Evolutionary conservation across 1,140 invertebrate species (phyloP).

Genomic region (Drosophila paulistorum): DNA sequence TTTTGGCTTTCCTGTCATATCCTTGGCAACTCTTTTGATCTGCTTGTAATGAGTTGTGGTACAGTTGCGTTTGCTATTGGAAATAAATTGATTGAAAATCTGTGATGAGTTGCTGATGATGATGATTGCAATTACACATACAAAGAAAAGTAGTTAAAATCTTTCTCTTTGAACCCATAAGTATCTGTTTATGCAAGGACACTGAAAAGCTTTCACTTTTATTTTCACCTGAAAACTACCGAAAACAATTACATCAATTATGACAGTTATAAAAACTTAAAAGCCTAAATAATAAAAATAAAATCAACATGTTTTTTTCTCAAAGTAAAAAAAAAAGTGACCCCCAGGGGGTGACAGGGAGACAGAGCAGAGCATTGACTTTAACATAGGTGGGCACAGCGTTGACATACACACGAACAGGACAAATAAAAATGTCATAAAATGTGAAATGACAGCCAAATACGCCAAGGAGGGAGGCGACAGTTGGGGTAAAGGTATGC

Average conservation of each 20-base stretch:
- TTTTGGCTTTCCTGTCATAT: constrained; percentile 23
- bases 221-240: constrained; percentile 54
- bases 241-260: constrained; percentile 76
- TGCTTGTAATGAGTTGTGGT: constrained; percentile 11
- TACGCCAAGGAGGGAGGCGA: constrained; percentile 22
- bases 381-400: constrained; percentile 42
- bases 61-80: constrained; percentile 31
- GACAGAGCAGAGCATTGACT: neutral
- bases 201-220: constrained; percentile 73
- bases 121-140: neutral
- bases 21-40: constrained; percentile 67
- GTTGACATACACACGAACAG: constrained; percentile 46
- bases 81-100: constrained; percentile 18
- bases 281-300: constrained; percentile 47
- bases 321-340: neutral
- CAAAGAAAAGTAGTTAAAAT: neutral
- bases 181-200: constrained; percentile 34
- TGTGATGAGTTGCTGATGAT: neutral
- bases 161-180: constrained; percentile 9
- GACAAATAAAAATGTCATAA: constrained; percentile 78
- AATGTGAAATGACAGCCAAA: constrained; percentile 69
- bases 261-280: constrained; percentile 68
- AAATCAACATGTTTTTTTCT: constrained; percentile 56
- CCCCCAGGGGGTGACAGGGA: neutral
- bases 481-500: constrained; percentile 31